Percentiles rank a stretch among this genome's conserved stretches.
These are phyloP conservation scores for Callimorpha dominula DNA, from an alignment of 2,888 invertebrate species.

Conservation along the genomic window DNA sequence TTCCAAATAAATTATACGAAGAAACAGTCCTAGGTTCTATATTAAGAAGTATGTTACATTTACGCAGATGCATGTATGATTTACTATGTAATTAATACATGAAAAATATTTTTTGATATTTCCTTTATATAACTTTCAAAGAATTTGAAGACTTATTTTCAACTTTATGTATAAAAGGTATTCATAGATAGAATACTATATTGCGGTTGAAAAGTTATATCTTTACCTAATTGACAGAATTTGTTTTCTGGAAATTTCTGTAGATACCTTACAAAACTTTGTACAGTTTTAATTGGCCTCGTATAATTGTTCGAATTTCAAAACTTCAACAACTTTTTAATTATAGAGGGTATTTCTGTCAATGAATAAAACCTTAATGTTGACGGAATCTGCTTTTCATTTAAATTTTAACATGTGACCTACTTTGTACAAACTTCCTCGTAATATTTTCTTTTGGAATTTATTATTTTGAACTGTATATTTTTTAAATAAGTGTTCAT, in stretches of 20 bases:
- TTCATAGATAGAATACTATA: not conserved
- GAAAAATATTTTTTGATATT: too few species aligned
- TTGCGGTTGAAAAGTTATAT: slow-evolving; percentile 5
- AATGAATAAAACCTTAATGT: slow-evolving; percentile 7
- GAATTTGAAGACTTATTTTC: too few species aligned
- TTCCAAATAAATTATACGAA: too few species aligned
- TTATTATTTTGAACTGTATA: too few species aligned
- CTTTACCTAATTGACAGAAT: slow-evolving; percentile 8
- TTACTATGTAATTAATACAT: too few species aligned
- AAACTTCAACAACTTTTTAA: slow-evolving; percentile 42
- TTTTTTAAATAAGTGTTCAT: too few species aligned
- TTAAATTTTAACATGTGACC: not conserved
- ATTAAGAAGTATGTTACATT: too few species aligned
- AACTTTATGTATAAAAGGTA: too few species aligned
- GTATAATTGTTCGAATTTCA: slow-evolving; percentile 38
- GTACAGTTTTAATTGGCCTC: slow-evolving; percentile 41
- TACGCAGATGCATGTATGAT: too few species aligned
- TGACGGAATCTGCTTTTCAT: not conserved
- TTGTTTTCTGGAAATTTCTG: slow-evolving; percentile 8
- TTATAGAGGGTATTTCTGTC: slow-evolving; percentile 19
- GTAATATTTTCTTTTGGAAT: too few species aligned
- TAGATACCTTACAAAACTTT: slow-evolving; percentile 11
- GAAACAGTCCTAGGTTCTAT: too few species aligned
- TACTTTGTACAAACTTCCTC: not conserved
- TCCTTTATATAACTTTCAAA: too few species aligned